Evolutionary conservation across 2,888 invertebrate species (phyloP), one percentile per base, ranked within the genome.

Genomic region (Caenorhabditis imperialis): DNA sequence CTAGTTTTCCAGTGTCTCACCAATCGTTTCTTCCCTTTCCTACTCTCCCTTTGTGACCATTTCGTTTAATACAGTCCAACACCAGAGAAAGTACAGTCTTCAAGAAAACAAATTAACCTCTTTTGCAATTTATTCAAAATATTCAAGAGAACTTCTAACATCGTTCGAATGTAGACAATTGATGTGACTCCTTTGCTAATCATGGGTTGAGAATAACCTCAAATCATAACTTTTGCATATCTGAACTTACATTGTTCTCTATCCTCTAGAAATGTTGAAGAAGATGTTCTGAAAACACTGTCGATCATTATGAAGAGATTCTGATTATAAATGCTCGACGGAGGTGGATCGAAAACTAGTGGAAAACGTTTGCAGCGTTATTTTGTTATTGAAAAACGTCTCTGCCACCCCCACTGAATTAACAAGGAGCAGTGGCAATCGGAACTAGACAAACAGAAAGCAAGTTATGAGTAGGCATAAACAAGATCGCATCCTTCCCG

Each of bases 261-360:
- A n/a, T n/a, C n/a, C n/a, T n/a, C n/a, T n/a, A n/a, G n/a, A n/a
- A n/a, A n/a, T n/a, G n/a, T n/a, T n/a, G n/a, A n/a, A n/a, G n/a
- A n/a, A n/a, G n/a, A n/a, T n/a, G n/a, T n/a, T n/a, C n/a, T n/a
- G 88, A 88, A 88, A 88, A 87, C 86, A 88, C 86, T 37, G 37
- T n/a, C 37, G 37, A 8, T 4, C 12, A 37, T 37, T n/a, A 37
- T 37, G 12, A 37, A 12, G 37, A 37, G 37, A 5, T n/a, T 8
- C 37, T 12, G 37, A 37, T 63, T 38, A 44, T 44, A n/a, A n/a
- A n/a, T n/a, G n/a, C n/a, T n/a, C n/a, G n/a, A n/a, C n/a, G n/a
- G n/a, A n/a, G n/a, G n/a, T n/a, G n/a, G n/a, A n/a, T n/a, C n/a
- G n/a, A n/a, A n/a, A n/a, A n/a, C n/a, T n/a, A n/a, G n/a, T 54